Evolutionary conservation across 2,113 vertebrate species (phyloP).

Genomic region (Tricholaema leucomelas): DNA sequence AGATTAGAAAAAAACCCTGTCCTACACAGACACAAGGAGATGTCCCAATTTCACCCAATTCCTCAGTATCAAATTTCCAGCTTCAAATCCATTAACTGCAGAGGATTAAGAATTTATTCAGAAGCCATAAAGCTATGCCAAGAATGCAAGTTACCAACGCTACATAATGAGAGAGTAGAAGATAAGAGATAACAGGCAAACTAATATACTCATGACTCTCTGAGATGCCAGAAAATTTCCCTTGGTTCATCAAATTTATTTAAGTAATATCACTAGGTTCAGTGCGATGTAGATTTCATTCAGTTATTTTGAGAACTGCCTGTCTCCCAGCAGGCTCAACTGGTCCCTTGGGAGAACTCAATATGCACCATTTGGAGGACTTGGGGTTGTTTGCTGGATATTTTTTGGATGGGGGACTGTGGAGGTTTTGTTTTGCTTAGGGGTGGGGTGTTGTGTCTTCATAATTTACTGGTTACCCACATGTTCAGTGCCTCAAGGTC

Average conservation of each 20-base stretch:
- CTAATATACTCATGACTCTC: neutral
- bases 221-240: constrained; percentile 17
- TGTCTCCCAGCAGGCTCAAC: neutral
- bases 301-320: constrained; percentile 21
- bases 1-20: neutral
- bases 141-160: neutral
- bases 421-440: neutral
- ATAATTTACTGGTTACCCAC: neutral
- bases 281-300: neutral
- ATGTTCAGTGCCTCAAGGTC: neutral
- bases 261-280: constrained; percentile 9
- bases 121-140: constrained; percentile 39
- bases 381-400: neutral
- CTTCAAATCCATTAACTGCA: neutral
- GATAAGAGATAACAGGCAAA: constrained; percentile 23
- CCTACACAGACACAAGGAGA: neutral
- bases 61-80: neutral
- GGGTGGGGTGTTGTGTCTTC: neutral
- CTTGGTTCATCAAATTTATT: constrained; percentile 23
- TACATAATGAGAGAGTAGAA: neutral
- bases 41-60: neutral
- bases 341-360: neutral
- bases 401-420: neutral
- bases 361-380: neutral
- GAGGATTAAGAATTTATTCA: constrained; percentile 16